These are phyloP conservation scores for Falco peregrinus DNA, from an alignment of 2,797 vertebrate species.

Conservation along the genomic window DNA sequence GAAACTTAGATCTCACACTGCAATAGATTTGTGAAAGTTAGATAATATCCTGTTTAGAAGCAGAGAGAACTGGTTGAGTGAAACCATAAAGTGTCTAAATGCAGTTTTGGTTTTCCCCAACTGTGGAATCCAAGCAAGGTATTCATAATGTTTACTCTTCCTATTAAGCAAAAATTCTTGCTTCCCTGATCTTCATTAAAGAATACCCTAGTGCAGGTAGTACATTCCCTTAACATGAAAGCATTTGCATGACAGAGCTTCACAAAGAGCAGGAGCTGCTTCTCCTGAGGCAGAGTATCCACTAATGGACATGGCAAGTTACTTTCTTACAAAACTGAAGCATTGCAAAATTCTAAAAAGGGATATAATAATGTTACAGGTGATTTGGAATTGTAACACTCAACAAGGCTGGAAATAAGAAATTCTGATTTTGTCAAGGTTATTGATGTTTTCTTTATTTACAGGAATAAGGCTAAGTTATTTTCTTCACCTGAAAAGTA, in stretches of 20 bases:
- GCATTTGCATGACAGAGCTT: neutral
- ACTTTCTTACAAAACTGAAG: neutral
- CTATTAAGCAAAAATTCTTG: neutral
- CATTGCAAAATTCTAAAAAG: neutral
- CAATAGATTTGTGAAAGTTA: neutral
- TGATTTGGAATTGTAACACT: neutral
- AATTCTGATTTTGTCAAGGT: conserved; percentile 29
- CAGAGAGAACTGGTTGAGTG: neutral
- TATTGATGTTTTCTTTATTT: conserved; percentile 30
- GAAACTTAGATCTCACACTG: neutral
- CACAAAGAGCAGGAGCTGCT: neutral
- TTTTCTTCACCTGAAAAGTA: neutral
- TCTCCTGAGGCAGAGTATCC: neutral
- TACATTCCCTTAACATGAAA: neutral
- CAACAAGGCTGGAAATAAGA: conserved; percentile 17
- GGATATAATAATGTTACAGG: neutral
- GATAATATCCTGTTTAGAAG: neutral
- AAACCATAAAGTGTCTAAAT: neutral
- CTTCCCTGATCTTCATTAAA: neutral
- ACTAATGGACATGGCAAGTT: neutral
- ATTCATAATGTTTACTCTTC: neutral
- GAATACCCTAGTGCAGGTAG: neutral
- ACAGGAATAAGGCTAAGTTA: neutral
- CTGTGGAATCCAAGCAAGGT: neutral
- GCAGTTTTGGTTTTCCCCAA: neutral